A percentile compares a stretch with the other conserved stretches of the same genome.
phyloP scores from a whole-genome alignment of 2,113 vertebrate species.

The Notarius lentiginosus region DNA sequence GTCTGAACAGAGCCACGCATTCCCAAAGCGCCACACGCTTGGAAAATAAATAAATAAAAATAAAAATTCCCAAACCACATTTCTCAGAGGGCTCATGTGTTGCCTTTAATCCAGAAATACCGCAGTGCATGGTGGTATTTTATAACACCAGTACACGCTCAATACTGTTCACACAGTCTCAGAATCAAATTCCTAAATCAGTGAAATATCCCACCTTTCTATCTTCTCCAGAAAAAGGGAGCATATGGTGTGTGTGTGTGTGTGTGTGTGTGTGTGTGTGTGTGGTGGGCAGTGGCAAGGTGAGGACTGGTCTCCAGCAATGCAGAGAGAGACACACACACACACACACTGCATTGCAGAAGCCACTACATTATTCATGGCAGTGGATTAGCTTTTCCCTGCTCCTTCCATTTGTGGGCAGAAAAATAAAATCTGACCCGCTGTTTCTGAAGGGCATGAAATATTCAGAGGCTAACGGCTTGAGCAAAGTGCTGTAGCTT shows the following conservation, averaged over 20 bases:
- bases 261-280: not conserved
- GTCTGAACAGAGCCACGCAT: no score
- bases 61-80: not conserved
- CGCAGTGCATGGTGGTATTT: not conserved
- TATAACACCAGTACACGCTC: not conserved
- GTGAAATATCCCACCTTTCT: not conserved
- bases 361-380: slow-evolving; percentile 70
- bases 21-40: not conserved
- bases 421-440: slow-evolving; percentile 8
- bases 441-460: slow-evolving; percentile 11
- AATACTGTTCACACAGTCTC: not conserved
- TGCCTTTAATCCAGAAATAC: not conserved
- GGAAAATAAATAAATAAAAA: not conserved
- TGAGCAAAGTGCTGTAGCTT: not conserved
- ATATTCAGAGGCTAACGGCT: slow-evolving; percentile 13
- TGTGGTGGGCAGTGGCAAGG: not conserved
- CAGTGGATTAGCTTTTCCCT: slow-evolving; percentile 52
- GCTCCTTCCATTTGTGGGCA: slow-evolving; percentile 28
- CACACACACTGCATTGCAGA: slow-evolving; percentile 32
- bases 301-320: slow-evolving; percentile 4
- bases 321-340: not conserved
- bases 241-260: slow-evolving; percentile 10
- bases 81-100: not conserved
- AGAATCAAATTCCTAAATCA: not conserved
- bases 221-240: not conserved